phyloP scores from a whole-genome alignment of 23 tunicate species.

The Botrylloides violaceus region DNA sequence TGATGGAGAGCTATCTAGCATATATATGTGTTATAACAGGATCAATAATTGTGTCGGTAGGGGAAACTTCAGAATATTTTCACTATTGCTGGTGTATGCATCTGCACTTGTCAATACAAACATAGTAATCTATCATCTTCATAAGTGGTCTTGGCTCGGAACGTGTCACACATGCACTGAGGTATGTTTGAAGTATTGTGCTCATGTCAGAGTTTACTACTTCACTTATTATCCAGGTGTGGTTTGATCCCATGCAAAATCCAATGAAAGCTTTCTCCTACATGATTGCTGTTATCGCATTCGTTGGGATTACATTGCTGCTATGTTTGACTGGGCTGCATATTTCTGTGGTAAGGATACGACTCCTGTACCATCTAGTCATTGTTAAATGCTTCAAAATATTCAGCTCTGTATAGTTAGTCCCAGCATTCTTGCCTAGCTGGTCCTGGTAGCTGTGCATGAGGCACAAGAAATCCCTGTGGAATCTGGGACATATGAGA shows the following conservation, averaged over 20 bases:
- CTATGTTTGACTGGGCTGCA: neutral
- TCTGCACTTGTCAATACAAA: slow-evolving; percentile 3
- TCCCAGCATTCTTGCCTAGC: too few relatives aligned
- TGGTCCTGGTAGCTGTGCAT: too few relatives aligned
- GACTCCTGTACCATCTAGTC: neutral
- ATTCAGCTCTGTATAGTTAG: too few relatives aligned
- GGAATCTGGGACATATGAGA: too few relatives aligned
- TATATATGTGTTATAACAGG: neutral
- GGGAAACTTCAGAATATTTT: slow-evolving; percentile 19
- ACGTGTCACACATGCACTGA: slow-evolving; percentile 13
- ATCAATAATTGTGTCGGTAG: slow-evolving; percentile 24
- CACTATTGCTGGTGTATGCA: slow-evolving; percentile 16
- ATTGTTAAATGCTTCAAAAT: too few relatives aligned
- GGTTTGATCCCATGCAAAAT: slow-evolving; percentile 1
- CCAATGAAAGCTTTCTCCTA: slow-evolving; percentile 18
- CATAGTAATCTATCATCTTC: slow-evolving; percentile 20
- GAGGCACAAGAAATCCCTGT: too few relatives aligned
- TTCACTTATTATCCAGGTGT: too few relatives aligned
- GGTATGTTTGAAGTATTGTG: slow-evolving; percentile 4
- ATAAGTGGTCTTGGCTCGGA: slow-evolving; percentile 18
- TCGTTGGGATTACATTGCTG: slow-evolving; percentile 15
- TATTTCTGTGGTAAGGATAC: slow-evolving; percentile 1
- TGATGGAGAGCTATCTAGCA: neutral
- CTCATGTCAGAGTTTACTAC: too few relatives aligned
- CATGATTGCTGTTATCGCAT: slow-evolving; percentile 12